Evolutionary conservation across 2,888 invertebrate species (phyloP).

Genomic region (Patella caerulea): DNA sequence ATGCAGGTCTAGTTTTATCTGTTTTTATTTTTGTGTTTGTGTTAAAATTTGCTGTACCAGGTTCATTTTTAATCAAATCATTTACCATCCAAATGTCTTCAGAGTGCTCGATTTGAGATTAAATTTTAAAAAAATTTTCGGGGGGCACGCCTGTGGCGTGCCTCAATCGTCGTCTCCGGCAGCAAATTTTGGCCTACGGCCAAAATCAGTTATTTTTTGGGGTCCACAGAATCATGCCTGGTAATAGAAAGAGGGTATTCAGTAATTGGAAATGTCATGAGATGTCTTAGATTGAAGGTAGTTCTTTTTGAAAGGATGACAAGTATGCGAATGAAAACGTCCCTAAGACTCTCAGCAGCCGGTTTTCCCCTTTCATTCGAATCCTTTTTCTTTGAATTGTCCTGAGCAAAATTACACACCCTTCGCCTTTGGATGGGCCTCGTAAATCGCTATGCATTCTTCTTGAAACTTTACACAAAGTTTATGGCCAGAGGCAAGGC

Average conservation of each 20-base stretch:
- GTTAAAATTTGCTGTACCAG: too few species aligned
- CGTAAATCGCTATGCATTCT: not conserved
- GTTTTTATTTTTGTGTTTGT: too few species aligned
- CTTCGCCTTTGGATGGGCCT: not conserved
- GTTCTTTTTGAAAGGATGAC: not conserved
- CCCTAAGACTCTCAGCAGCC: not conserved
- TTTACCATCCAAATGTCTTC: too few species aligned
- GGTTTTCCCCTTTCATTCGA: not conserved
- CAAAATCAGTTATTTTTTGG: too few species aligned
- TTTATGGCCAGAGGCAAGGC: not conserved
- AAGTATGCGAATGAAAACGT: not conserved
- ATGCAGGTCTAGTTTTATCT: too few species aligned
- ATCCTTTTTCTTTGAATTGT: not conserved
- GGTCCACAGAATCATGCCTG: too few species aligned
- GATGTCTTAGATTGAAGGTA: not conserved
- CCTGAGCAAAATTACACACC: not conserved
- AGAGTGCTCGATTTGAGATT: too few species aligned
- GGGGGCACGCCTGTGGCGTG: too few species aligned
- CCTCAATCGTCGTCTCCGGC: too few species aligned
- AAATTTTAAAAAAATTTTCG: too few species aligned
- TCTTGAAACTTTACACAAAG: slow-evolving; percentile 7
- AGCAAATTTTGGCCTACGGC: too few species aligned
- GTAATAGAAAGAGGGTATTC: not conserved
- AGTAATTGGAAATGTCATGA: not conserved
- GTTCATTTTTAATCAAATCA: too few species aligned